Evolutionary conservation across 92 coral and sea anemone species (phyloP).

Genomic region (Parazoanthus darwini): DNA sequence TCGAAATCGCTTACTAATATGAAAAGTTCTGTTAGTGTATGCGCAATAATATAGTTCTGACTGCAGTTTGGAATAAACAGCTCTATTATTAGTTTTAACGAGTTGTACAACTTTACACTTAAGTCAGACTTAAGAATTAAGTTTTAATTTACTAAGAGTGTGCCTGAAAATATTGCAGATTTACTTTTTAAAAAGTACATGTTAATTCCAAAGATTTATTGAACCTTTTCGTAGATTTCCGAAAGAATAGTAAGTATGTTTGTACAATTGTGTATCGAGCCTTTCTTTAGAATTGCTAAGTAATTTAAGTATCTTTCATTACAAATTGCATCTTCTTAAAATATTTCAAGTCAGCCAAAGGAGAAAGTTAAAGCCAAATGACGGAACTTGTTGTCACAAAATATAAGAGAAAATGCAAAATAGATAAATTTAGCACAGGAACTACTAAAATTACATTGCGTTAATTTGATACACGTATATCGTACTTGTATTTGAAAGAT

Average conservation of each 20-base stretch:
- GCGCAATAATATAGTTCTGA: background rate
- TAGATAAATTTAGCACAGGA: background rate
- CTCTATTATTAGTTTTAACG: background rate
- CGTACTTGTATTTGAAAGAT: conserved; percentile 50
- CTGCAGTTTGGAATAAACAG: background rate
- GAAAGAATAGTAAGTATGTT: background rate
- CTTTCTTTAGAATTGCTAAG: too few species aligned
- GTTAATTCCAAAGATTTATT: too few species aligned
- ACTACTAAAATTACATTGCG: too few species aligned
- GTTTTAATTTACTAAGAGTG: background rate
- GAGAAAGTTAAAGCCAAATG: too few species aligned
- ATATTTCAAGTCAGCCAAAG: background rate
- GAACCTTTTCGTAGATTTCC: too few species aligned
- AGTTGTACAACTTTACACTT: background rate
- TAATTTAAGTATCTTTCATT: background rate
- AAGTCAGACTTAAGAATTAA: too few species aligned
- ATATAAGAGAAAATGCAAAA: background rate
- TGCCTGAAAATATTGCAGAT: background rate
- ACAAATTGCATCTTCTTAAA: background rate
- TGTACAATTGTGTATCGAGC: background rate
- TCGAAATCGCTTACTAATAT: background rate
- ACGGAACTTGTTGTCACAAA: background rate
- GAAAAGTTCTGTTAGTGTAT: background rate
- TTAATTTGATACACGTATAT: background rate
- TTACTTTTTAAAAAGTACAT: background rate